Percentiles rank a stretch among this genome's conserved stretches.
phyloP scores from a whole-genome alignment of 2,797 vertebrate genomes.

The Yasuhikotakia modesta region DNA sequence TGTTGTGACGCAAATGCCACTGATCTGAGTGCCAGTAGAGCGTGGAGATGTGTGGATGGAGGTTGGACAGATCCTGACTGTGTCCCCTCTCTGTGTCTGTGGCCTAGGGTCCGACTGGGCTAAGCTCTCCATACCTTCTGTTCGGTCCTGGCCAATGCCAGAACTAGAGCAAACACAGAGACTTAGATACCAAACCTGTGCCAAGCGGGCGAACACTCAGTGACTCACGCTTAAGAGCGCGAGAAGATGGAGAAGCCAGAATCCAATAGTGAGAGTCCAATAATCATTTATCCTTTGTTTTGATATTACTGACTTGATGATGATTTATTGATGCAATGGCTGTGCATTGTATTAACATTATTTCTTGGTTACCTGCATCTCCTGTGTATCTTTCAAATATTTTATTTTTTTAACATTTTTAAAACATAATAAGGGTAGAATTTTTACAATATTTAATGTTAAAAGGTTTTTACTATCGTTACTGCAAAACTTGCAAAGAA shows the following conservation, averaged over 20 bases:
- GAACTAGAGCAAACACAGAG: slow-evolving; percentile 64
- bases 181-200: slow-evolving; percentile 39
- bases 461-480: no score
- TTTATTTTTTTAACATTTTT: no score
- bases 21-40: slow-evolving; percentile 51
- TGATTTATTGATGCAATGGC: no score
- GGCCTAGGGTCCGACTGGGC: slow-evolving; percentile 64
- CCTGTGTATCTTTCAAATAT: no score
- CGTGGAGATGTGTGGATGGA: slow-evolving; percentile 52
- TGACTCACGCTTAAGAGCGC: slow-evolving; percentile 27
- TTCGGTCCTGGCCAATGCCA: slow-evolving; percentile 53
- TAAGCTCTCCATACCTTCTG: slow-evolving; percentile 75
- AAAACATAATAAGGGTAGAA: no score
- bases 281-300: no score
- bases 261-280: neutral
- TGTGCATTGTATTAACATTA: no score
- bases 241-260: slow-evolving; percentile 27
- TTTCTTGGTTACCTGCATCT: no score
- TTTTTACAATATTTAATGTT: no score
- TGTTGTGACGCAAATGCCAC: slow-evolving; percentile 55
- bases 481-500: no score
- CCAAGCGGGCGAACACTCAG: slow-evolving; percentile 25
- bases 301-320: no score
- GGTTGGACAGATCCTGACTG: slow-evolving; percentile 47
- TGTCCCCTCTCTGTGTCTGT: slow-evolving; percentile 46